These are phyloP conservation scores for Netelia melanura DNA, from an alignment of 2,888 invertebrate genomes.

Conservation along the genomic window DNA sequence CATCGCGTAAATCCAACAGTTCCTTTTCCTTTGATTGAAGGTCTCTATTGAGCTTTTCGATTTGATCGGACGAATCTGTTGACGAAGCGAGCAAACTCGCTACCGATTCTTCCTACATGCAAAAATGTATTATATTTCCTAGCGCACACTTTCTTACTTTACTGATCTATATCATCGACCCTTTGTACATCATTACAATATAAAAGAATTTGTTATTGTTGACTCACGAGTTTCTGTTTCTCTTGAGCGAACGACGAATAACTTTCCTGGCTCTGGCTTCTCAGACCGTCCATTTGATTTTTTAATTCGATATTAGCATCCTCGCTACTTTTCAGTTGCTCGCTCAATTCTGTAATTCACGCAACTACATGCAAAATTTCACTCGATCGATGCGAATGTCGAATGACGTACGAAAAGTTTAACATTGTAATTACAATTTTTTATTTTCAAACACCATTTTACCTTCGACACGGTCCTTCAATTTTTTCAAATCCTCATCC, in stretches of 20 bases:
- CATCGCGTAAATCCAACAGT: conserved; percentile 80
- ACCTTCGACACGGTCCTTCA: conserved; percentile 79
- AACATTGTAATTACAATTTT: neutral
- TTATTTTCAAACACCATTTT: conserved; percentile 13
- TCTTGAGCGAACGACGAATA: conserved; percentile 73
- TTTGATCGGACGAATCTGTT: conserved; percentile 87
- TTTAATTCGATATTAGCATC: conserved; percentile 86
- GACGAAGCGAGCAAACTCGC: conserved; percentile 87
- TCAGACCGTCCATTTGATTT: conserved; percentile 83
- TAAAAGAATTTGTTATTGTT: neutral
- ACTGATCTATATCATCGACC: neutral
- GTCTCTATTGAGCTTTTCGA: conserved; percentile 86
- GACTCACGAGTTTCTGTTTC: conserved; percentile 81
- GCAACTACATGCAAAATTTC: conserved; percentile 36
- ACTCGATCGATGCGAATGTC: neutral
- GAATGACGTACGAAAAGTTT: neutral
- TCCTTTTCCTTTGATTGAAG: conserved; percentile 87
- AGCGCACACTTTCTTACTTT: neutral
- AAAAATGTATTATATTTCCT: neutral
- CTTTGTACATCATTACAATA: conserved; percentile 24
- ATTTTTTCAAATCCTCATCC: conserved; percentile 84
- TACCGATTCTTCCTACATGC: conserved; percentile 82
- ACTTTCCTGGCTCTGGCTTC: conserved; percentile 85
- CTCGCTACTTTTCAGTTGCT: conserved; percentile 86
- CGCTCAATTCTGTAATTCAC: conserved; percentile 85